Conservation (phyloP, 2,797 vertebrate species). For the Spinus pinus region DNA sequence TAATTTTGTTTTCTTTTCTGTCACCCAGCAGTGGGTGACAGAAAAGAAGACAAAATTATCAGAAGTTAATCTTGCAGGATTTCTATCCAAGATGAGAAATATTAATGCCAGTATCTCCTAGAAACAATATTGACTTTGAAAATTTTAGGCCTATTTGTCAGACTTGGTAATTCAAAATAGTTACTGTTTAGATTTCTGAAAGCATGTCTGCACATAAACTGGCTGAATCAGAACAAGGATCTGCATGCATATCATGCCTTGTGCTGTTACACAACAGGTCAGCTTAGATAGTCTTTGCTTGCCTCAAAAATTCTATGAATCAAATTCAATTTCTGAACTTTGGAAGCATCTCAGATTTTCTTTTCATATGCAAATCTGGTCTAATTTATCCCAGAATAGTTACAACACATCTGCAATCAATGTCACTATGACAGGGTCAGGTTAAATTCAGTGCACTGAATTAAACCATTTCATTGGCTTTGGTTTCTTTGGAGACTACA, state of each 20-base stretch:
- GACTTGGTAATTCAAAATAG: not conserved
- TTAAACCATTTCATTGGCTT: not conserved
- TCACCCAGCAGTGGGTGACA: not conserved
- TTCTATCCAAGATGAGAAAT: not conserved
- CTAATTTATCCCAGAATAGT: not conserved
- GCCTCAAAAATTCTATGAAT: not conserved
- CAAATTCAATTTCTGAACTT: not conserved
- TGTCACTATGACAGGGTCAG: not conserved
- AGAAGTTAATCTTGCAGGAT: not conserved
- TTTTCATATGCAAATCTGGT: not conserved
- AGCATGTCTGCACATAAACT: not conserved
- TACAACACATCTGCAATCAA: not conserved
- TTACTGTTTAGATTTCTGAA: not conserved
- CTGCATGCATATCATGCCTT: not conserved
- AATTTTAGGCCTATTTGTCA: not conserved
- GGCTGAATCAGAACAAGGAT: not conserved
- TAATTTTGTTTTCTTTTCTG: too few relatives aligned
- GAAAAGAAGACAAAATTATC: not conserved
- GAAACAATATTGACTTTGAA: not conserved
- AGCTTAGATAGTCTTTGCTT: not conserved
- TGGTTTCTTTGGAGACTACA: not conserved
- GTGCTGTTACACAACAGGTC: not conserved
- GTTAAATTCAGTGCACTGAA: constrained; percentile 1
- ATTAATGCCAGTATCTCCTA: not conserved
- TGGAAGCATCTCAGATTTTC: not conserved